Evolutionary conservation across 1,140 invertebrate genomes (phyloP).

Genomic region (Watersipora subatra): DNA sequence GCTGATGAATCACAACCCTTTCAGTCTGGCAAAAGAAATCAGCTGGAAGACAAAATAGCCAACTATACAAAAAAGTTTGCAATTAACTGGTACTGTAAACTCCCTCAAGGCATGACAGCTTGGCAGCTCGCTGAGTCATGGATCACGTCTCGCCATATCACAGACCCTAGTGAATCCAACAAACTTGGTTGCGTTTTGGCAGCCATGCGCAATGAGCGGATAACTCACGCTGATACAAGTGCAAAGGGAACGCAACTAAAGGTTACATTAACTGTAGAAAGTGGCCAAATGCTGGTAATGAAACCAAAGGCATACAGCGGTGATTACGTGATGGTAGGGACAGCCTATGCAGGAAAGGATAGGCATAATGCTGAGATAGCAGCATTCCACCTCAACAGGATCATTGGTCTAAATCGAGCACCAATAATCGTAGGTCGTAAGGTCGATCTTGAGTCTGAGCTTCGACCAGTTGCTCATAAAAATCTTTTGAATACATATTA

Average conservation of each 20-base stretch:
- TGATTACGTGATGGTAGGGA: conserved; percentile 58
- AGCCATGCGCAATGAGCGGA: conserved; percentile 53
- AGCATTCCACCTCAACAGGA: conserved; percentile 70
- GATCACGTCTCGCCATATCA: conserved; percentile 51
- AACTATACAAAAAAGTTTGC: background rate
- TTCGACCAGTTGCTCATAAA: conserved; percentile 51
- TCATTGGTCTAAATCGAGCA: conserved; percentile 61
- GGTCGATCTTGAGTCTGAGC: conserved; percentile 59
- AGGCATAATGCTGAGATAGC: conserved; percentile 86
- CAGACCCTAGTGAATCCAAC: background rate
- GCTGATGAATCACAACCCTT: no score
- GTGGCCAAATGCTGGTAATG: conserved; percentile 65
- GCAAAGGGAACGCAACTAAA: conserved; percentile 77
- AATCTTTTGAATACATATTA: conserved; percentile 36
- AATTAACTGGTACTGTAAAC: background rate
- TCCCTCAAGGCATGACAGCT: conserved; percentile 5
- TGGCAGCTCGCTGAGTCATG: conserved; percentile 37
- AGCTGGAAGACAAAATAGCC: no score
- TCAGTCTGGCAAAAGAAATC: no score
- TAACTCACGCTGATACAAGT: conserved; percentile 58
- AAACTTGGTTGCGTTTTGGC: conserved; percentile 54
- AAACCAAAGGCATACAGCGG: conserved; percentile 70
- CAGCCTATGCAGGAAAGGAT: conserved; percentile 75
- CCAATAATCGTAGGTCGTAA: conserved; percentile 63
- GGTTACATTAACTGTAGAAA: conserved; percentile 59